phyloP scores from a whole-genome alignment of 2,888 invertebrate genomes.

The Cheilosia vulpina region DNA sequence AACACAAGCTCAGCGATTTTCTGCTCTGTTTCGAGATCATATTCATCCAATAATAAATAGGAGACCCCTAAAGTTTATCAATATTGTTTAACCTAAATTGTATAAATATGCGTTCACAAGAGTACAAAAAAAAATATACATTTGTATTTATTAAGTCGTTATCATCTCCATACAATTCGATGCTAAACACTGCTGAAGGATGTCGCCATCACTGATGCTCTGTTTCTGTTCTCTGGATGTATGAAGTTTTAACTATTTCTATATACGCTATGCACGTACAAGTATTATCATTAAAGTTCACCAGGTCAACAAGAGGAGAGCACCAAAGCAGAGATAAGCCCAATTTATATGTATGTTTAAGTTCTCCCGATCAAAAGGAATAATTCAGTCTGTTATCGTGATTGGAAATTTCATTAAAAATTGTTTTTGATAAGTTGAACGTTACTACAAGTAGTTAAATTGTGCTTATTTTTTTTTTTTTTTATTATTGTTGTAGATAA shows the following conservation, averaged over 20 bases:
- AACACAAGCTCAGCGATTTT: conserved; percentile 60
- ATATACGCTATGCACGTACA: conserved; percentile 7
- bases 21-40: conserved; percentile 70
- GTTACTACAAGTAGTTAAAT: conserved; percentile 50
- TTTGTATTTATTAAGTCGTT: conserved; percentile 51
- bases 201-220: conserved; percentile 27
- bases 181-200: conserved; percentile 59
- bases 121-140: conserved; percentile 17
- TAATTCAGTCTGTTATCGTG: conserved; percentile 63
- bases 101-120: conserved; percentile 60
- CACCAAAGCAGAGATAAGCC: conserved; percentile 60
- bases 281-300: conserved; percentile 72
- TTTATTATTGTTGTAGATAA: conserved; percentile 55
- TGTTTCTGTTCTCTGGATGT: conserved; percentile 45
- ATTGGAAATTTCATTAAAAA: conserved; percentile 64
- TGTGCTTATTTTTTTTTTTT: conserved; percentile 33
- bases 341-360: conserved; percentile 53
- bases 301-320: conserved; percentile 50
- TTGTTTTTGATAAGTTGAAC: conserved; percentile 50
- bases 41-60: conserved; percentile 76
- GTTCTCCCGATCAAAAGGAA: conserved; percentile 61
- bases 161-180: conserved; percentile 64
- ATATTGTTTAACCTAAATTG: conserved; percentile 75
- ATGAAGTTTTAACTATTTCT: conserved; percentile 72
- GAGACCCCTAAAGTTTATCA: conserved; percentile 76